phyloP scores from a whole-genome alignment of 2,797 vertebrate genomes.

The Parambassis ranga region DNA sequence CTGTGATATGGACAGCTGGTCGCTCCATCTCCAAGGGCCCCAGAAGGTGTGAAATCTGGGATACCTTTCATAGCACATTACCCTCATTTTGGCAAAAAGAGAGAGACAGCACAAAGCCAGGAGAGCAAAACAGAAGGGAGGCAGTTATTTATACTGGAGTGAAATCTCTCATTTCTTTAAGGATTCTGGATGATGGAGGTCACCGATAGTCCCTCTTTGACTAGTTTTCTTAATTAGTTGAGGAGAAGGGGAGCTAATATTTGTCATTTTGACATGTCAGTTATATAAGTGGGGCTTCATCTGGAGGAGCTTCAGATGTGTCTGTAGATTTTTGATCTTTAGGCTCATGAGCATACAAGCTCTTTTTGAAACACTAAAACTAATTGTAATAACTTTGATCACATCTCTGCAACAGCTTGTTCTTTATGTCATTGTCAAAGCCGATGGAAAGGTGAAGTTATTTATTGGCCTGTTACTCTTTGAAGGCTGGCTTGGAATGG shows the following conservation, averaged over 20 bases:
- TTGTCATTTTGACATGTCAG: conserved; percentile 74
- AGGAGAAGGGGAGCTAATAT: conserved; percentile 65
- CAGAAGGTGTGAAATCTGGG: conserved; percentile 81
- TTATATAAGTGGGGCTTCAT: conserved; percentile 58
- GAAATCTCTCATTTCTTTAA: conserved; percentile 37
- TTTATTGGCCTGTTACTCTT: conserved; percentile 14
- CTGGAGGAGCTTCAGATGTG: conserved; percentile 68
- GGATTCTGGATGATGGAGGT: conserved; percentile 41
- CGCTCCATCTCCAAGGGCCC: conserved; percentile 75
- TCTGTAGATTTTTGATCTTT: conserved; percentile 65
- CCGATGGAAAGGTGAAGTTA: conserved; percentile 12
- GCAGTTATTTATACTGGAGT: conserved; percentile 61
- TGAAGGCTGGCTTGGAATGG: conserved; percentile 10
- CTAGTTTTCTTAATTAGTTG: conserved; percentile 69
- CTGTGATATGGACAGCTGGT: conserved; percentile 84
- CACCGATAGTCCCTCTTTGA: conserved; percentile 59
- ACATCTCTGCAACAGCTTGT: neutral
- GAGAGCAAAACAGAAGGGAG: conserved; percentile 60
- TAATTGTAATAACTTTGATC: neutral
- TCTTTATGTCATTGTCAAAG: conserved; percentile 3
- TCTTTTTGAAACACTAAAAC: conserved; percentile 12
- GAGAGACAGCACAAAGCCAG: conserved; percentile 49
- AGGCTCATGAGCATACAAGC: conserved; percentile 53
- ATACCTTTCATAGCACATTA: conserved; percentile 83
- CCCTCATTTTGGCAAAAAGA: conserved; percentile 75